Base-by-base conservation (phyloP, 2,797 vertebrate genomes). In the Acanthis flammea region DNA sequence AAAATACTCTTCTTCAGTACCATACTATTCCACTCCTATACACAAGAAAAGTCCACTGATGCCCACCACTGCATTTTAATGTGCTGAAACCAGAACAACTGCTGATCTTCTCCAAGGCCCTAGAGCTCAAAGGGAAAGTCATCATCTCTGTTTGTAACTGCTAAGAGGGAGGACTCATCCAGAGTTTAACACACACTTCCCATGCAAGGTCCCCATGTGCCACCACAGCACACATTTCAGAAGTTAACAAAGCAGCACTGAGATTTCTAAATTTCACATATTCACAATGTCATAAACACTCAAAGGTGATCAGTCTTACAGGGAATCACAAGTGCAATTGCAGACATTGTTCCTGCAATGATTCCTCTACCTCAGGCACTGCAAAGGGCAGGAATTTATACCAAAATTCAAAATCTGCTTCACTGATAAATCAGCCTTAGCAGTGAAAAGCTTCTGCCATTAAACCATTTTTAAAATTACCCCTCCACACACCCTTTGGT, bases 401-500 rank as follows among this genome's bases (percentile, higher is more conserved):
- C 5, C 11, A 5, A 65, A 65, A 4, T 41, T 55, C 35, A 86
- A 30, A 2, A 54, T 21, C n/a, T 55, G 39, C 15, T 60, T 63
- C 9, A 51, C 6, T 58, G 47, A 27, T 66, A 68, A 47, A 65
- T 30, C 55, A 92, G 55, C 9, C 31, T 58, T 13, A 62, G 17
- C 27, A 82, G 14, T 39, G n/a, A 65, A 50, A 83, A 39, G 7
- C 13, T 72, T 28, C n/a, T 70, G 18, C 11, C 27, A n/a, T 42
- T 79, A 85, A 75, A 65, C 0, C 2, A 42, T 17, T 30, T 67
- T 63, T 12, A 90, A 79, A 80, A 55, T 48, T 23, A 50, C 0
- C 2, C 7, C 25, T 2, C 0, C 17, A 2, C 5, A 35, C 12
- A 9, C 14, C 27, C 57, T 51, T 33, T 57, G 37, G 47, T 65